Conservation (phyloP, 2,888 invertebrate species). For the Octonoba sinensis region DNA sequence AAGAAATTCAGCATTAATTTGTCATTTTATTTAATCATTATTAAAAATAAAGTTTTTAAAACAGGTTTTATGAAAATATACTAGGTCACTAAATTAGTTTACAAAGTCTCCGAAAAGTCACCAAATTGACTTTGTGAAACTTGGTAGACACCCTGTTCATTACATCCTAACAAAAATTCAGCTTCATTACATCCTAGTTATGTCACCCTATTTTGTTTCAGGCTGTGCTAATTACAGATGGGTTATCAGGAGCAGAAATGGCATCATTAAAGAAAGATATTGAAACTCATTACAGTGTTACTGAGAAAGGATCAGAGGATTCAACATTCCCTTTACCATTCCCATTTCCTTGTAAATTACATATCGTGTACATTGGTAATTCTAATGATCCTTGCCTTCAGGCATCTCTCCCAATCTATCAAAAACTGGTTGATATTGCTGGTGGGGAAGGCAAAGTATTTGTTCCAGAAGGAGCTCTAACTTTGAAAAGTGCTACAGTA, state of each 20-base stretch:
- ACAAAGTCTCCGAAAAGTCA: no score
- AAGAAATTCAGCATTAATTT: no score
- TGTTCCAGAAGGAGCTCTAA: constrained; percentile 69
- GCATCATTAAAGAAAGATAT: constrained; percentile 77
- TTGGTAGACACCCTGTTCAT: no score
- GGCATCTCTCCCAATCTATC: constrained; percentile 80
- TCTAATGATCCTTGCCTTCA: constrained; percentile 70
- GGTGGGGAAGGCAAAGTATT: constrained; percentile 77
- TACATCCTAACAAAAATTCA: no score
- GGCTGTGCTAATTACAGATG: constrained; percentile 83
- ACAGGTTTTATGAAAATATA: no score
- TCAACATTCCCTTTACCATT: constrained; percentile 78
- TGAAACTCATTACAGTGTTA: constrained; percentile 65
- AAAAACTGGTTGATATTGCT: constrained; percentile 83
- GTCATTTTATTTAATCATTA: no score
- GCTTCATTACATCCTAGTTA: no score
- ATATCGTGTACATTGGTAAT: constrained; percentile 72
- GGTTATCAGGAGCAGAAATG: constrained; percentile 79
- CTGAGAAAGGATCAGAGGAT: constrained; percentile 62
- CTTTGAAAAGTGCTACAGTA: constrained; percentile 72
- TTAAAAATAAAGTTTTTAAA: no score
- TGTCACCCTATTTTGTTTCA: constrained; percentile 68
- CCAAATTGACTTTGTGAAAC: no score
- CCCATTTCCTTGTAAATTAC: constrained; percentile 84
- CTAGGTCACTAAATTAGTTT: no score